Conservation (phyloP, 2,113 vertebrate genomes). For the Acanthisitta chloris region DNA sequence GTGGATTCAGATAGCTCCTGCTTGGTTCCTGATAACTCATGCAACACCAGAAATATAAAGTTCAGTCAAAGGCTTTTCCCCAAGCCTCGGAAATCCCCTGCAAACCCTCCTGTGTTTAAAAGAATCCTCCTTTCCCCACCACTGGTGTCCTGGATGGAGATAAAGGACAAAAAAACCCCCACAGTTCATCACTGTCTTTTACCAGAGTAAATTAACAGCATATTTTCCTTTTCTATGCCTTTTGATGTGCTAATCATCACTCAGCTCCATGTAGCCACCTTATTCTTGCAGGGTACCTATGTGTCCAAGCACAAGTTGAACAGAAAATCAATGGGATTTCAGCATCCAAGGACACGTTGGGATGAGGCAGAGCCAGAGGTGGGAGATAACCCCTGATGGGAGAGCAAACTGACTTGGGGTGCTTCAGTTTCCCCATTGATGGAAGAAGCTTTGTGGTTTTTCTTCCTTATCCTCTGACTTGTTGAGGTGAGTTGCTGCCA, state of each 20-base stretch:
- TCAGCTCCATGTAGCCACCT: neutral
- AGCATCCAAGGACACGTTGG: neutral
- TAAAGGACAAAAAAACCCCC: neutral
- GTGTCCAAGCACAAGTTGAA: neutral
- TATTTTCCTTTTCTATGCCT: neutral
- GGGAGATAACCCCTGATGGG: no score
- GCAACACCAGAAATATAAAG: neutral
- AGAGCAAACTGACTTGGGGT: neutral
- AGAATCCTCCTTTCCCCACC: neutral
- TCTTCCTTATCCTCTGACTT: neutral
- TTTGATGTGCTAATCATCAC: constrained; percentile 7
- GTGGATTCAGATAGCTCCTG: neutral
- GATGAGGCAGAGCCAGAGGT: neutral
- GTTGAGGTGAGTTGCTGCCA: neutral
- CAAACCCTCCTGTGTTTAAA: neutral
- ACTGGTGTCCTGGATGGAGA: neutral
- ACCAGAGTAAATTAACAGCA: neutral
- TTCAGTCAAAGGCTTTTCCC: neutral
- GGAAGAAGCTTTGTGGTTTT: neutral
- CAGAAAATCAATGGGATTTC: neutral
- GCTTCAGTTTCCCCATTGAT: neutral
- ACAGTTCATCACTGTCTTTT: neutral
- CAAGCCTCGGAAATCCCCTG: neutral
- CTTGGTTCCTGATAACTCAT: neutral
- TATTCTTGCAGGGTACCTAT: neutral